A percentile compares a stretch with the other conserved stretches of the same genome.
Conservation (phyloP, 2,797 vertebrate genomes). For the Morus bassanus region DNA sequence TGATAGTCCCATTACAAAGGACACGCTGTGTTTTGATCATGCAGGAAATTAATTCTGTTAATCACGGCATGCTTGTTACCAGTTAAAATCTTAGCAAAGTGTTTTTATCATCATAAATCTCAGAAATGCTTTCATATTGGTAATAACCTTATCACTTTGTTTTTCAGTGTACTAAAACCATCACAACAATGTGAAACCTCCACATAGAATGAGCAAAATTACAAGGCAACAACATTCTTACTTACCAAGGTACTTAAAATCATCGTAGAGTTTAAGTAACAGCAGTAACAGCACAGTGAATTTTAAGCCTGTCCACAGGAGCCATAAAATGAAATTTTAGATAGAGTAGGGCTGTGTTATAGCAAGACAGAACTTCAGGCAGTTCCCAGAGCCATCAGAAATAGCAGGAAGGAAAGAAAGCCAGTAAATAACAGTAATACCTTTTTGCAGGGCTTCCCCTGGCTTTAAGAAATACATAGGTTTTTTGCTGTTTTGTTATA, state of each 20-base stretch:
- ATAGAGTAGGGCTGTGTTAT: neutral
- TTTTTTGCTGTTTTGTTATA: neutral
- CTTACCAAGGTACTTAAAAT: neutral
- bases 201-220: neutral
- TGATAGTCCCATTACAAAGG: slow-evolving; percentile 1
- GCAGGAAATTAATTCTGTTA: slow-evolving; percentile 37
- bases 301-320: neutral
- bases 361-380: neutral
- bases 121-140: slow-evolving; percentile 7
- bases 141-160: neutral
- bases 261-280: neutral
- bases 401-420: fast-evolving
- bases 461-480: neutral
- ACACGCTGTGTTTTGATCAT: neutral
- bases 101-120: slow-evolving; percentile 3
- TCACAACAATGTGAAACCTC: neutral
- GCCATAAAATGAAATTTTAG: neutral
- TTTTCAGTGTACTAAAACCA: neutral
- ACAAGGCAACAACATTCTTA: neutral
- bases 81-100: neutral
- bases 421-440: neutral
- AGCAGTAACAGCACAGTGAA: neutral
- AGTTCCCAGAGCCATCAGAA: neutral
- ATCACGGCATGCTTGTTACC: slow-evolving; percentile 16
- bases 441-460: neutral